A percentile compares a stretch with the other conserved stretches of the same genome.
These are phyloP conservation scores for Pygoscelis antarcticus DNA, from an alignment of 2,113 vertebrate species.

Conservation along the genomic window DNA sequence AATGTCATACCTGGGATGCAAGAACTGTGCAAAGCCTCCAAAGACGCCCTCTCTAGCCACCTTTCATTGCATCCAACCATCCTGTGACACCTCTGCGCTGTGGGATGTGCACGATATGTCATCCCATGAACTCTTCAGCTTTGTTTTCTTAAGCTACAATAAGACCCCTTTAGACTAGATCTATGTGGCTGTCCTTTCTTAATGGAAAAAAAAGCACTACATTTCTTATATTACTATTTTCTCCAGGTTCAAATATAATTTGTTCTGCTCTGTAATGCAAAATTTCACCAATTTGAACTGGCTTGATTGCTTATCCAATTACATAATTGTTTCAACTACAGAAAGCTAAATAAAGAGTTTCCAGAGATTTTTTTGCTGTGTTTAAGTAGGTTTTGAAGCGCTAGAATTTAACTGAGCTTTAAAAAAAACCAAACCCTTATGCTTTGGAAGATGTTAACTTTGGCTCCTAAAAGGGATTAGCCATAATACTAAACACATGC, in stretches of 20 bases:
- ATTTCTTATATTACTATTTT: background rate
- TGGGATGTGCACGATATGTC: background rate
- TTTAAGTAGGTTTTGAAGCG: background rate
- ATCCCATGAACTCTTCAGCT: background rate
- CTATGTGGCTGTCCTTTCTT: background rate
- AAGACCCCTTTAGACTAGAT: background rate
- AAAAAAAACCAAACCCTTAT: background rate
- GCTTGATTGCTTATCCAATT: background rate
- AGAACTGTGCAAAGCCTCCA: background rate
- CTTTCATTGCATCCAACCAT: background rate
- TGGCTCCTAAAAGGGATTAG: constrained; percentile 36
- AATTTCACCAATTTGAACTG: background rate
- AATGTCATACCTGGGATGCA: background rate
- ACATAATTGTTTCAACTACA: constrained; percentile 1
- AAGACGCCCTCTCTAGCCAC: background rate
- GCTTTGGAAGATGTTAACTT: constrained; percentile 51
- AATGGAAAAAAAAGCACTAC: background rate
- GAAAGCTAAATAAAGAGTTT: background rate
- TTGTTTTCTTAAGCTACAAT: background rate
- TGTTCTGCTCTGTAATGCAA: background rate
- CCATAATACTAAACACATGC: constrained; percentile 58
- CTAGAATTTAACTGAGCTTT: constrained; percentile 15
- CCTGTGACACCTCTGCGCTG: background rate
- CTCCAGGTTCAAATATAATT: background rate
- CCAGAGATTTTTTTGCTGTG: background rate